Evolutionary conservation across 2,113 vertebrate species (phyloP).

Genomic region (Alethe diademata): DNA sequence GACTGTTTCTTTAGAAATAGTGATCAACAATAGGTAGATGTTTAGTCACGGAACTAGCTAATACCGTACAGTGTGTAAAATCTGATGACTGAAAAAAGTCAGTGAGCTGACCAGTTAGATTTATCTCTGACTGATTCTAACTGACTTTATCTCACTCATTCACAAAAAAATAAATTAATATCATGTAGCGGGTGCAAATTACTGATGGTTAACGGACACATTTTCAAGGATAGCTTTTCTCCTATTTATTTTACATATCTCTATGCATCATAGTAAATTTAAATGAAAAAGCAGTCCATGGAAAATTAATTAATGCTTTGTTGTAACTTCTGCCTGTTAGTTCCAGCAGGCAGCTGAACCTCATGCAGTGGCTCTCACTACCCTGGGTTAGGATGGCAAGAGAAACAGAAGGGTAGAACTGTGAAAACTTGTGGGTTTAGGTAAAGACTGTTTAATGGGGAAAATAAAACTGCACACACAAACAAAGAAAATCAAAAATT

Average conservation of each 20-base stretch:
- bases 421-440: neutral
- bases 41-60: neutral
- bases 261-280: neutral
- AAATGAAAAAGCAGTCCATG: neutral
- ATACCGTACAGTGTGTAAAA: neutral
- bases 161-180: neutral
- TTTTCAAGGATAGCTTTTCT: neutral
- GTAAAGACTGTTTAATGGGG: neutral
- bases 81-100: neutral
- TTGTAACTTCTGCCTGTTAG: neutral
- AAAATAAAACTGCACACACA: rapidly evolving
- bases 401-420: neutral
- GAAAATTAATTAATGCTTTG: neutral
- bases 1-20: neutral
- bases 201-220: neutral
- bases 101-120: neutral
- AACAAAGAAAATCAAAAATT: neutral
- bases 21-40: neutral
- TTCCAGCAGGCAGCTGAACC: neutral
- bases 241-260: neutral
- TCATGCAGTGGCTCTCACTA: rapidly evolving
- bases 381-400: rapidly evolving
- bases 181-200: neutral
- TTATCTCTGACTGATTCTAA: neutral
- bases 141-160: neutral